Conservation (phyloP, 2,888 invertebrate genomes). For the Eristalis intricaria region DNA sequence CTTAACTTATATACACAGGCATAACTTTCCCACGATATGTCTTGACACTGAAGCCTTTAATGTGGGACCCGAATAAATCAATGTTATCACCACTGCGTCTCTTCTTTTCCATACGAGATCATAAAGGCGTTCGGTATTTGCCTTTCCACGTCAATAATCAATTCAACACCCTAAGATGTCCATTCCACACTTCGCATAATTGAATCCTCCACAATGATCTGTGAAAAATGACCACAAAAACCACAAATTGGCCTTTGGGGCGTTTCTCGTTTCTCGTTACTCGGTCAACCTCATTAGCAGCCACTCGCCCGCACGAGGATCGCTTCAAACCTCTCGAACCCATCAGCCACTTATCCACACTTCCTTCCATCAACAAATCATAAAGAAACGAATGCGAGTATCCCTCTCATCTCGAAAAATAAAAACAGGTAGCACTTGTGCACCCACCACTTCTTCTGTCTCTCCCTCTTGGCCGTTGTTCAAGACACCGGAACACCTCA, state of each 20-base stretch:
- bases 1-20: no score
- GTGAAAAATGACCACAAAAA: constrained; percentile 20
- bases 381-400: neutral
- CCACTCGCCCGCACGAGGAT: neutral
- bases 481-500: constrained; percentile 51
- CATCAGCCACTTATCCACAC: constrained; percentile 55
- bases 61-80: no score
- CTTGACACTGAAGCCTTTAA: no score
- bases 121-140: neutral
- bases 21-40: no score
- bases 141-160: neutral
- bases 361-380: constrained; percentile 55
- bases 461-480: constrained; percentile 4
- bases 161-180: neutral
- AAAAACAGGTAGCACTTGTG: constrained; percentile 53
- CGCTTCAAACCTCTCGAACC: constrained; percentile 28
- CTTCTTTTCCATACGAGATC: no score
- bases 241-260: constrained; percentile 17
- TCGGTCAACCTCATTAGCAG: constrained; percentile 38
- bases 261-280: constrained; percentile 15
- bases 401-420: neutral
- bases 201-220: neutral
- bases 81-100: no score
- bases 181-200: neutral
- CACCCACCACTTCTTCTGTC: constrained; percentile 32